These are phyloP conservation scores for Plebejus melissa DNA, from an alignment of 2,888 invertebrate species.

Conservation along the genomic window DNA sequence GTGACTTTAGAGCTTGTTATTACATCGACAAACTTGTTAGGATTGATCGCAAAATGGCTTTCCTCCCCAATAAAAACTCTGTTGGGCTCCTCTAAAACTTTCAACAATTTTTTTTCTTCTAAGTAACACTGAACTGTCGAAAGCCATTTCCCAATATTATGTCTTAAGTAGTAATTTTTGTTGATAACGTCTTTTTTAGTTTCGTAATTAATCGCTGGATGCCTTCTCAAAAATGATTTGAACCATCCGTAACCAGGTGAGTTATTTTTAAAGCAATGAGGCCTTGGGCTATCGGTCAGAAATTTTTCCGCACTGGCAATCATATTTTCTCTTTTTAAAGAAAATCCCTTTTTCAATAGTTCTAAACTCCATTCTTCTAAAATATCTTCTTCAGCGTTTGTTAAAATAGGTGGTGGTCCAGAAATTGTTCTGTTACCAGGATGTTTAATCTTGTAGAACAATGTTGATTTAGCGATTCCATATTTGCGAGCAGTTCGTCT, in stretches of 20 bases:
- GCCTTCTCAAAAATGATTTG: too few species aligned
- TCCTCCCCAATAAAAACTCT: too few species aligned
- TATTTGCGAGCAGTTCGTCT: conserved; percentile 35
- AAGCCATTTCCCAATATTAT: too few species aligned
- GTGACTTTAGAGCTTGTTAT: not conserved
- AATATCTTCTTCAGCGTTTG: not conserved
- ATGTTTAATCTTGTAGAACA: too few species aligned
- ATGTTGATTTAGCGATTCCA: conserved; percentile 28
- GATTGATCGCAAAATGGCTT: too few species aligned
- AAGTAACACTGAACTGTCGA: too few species aligned
- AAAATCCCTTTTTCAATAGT: not conserved
- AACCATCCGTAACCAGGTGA: conserved; percentile 31
- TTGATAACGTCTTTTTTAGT: not conserved
- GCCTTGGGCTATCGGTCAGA: conserved; percentile 31
- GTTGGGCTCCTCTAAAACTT: too few species aligned
- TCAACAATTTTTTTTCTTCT: too few species aligned
- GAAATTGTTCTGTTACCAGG: too few species aligned
- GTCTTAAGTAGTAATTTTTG: too few species aligned
- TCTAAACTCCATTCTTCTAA: too few species aligned
- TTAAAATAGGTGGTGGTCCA: conserved; percentile 2
- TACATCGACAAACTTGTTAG: too few species aligned
- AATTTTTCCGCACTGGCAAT: conserved; percentile 29
- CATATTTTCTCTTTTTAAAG: not conserved
- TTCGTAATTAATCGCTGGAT: not conserved
- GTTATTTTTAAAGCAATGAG: conserved; percentile 32